Conservation (phyloP, 2,113 vertebrate genomes). For the Nesospiza acunhae region DNA sequence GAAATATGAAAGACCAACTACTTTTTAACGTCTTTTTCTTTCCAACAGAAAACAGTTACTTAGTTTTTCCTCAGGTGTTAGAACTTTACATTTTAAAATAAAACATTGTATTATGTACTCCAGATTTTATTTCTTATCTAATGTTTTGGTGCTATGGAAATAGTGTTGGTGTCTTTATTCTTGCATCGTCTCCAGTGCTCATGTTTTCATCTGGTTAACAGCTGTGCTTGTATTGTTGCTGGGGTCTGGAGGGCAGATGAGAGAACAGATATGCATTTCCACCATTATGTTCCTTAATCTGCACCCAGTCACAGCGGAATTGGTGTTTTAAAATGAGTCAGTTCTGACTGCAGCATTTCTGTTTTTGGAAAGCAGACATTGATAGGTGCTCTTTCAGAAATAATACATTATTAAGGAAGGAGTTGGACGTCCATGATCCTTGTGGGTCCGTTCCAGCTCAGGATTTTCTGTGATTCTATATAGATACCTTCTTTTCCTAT, state of each 20-base stretch:
- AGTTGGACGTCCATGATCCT: neutral
- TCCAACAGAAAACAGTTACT: neutral
- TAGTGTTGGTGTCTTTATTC: constrained; percentile 51
- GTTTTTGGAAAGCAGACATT: constrained; percentile 11
- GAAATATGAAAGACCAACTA: constrained; percentile 19
- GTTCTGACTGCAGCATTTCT: neutral
- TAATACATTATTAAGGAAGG: neutral
- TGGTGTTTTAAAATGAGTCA: constrained; percentile 9
- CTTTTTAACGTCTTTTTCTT: constrained; percentile 34
- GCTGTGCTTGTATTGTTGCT: constrained; percentile 53
- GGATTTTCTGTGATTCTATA: neutral
- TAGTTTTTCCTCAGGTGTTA: constrained; percentile 1
- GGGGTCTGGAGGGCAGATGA: neutral
- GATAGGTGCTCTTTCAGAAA: constrained; percentile 34
- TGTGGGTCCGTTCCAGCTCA: neutral
- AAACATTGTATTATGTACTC: neutral
- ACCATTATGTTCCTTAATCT: constrained; percentile 27
- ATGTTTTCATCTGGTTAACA: constrained; percentile 63
- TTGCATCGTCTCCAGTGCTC: constrained; percentile 16
- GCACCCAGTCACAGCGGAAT: constrained; percentile 49
- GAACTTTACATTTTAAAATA: constrained; percentile 26
- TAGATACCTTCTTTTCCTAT: neutral
- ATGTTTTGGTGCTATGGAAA: constrained; percentile 9
- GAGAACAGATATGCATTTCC: neutral
- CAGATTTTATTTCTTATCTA: constrained; percentile 3